Percentiles rank a stretch among this genome's conserved stretches.
Evolutionary conservation across 2,797 vertebrate species (phyloP).

Genomic region (Pangasius sanitwongsei): DNA sequence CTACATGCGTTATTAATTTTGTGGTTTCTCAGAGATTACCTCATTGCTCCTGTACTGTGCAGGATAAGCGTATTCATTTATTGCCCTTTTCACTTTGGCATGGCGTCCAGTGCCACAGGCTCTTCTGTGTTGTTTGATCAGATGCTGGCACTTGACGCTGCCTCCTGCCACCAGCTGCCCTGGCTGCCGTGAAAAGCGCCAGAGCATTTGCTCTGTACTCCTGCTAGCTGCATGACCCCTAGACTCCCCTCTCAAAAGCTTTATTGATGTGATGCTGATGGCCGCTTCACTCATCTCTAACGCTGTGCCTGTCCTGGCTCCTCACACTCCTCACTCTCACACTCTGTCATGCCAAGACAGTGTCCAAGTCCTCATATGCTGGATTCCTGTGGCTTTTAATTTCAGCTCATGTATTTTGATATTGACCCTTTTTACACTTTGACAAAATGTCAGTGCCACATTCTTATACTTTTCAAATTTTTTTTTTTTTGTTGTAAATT

Average conservation of each 20-base stretch:
- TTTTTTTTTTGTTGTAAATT: neutral
- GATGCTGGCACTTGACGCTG: conserved; percentile 52
- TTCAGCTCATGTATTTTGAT: conserved; percentile 22
- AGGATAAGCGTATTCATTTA: conserved; percentile 16
- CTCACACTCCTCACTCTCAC: conserved; percentile 4
- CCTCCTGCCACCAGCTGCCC: conserved; percentile 49
- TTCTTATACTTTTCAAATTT: neutral
- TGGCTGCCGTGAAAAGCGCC: conserved; percentile 41
- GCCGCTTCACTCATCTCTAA: conserved; percentile 7
- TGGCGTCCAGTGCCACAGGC: conserved; percentile 42
- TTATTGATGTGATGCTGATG: conserved; percentile 43
- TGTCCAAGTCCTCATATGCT: conserved; percentile 9
- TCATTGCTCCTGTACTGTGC: conserved; percentile 15
- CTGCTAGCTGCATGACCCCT: conserved; percentile 36
- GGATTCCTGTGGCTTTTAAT: conserved; percentile 28
- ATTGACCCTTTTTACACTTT: neutral
- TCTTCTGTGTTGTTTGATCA: conserved; percentile 53
- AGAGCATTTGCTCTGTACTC: conserved; percentile 23
- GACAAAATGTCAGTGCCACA: neutral
- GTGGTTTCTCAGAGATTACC: neutral
- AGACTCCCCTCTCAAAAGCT: conserved; percentile 42
- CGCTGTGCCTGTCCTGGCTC: neutral
- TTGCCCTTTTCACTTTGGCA: conserved; percentile 30
- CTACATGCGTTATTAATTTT: neutral
- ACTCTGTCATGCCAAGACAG: conserved; percentile 27